Conservation (phyloP, 2,113 vertebrate genomes). For the Terrapene triunguis region DNA sequence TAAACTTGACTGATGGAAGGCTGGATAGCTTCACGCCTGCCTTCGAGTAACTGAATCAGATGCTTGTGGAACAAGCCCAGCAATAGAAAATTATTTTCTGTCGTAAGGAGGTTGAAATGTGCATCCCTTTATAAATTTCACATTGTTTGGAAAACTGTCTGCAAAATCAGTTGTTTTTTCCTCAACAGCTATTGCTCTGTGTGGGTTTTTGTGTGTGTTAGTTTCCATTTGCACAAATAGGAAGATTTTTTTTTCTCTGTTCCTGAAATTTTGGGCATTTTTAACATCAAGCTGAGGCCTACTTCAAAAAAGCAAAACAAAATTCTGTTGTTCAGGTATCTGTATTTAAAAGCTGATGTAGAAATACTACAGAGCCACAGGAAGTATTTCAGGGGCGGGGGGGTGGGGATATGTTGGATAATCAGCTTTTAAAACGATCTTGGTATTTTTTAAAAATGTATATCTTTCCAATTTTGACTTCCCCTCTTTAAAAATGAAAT, state of each 20-base stretch:
- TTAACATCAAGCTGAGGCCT: not conserved
- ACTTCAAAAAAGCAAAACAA: not conserved
- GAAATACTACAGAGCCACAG: not conserved
- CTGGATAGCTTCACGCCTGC: not conserved
- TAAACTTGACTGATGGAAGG: not conserved
- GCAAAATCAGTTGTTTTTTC: not conserved
- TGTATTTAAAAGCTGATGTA: not conserved
- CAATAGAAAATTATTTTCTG: not conserved
- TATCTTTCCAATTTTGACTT: accelerated
- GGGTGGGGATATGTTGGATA: not conserved
- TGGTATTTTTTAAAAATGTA: not conserved
- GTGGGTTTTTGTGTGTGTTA: not conserved
- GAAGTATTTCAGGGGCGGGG: accelerated
- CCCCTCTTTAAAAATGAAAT: not conserved
- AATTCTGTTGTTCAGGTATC: not conserved
- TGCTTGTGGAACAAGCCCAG: not conserved
- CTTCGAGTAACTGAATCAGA: not conserved
- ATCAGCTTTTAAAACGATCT: not conserved
- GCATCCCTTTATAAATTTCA: not conserved
- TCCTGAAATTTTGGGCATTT: not conserved
- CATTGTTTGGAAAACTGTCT: not conserved
- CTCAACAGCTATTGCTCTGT: not conserved
- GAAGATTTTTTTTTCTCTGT: not conserved
- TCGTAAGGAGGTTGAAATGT: not conserved
- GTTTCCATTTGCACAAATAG: not conserved